Percentiles rank a stretch among this genome's conserved stretches.
phyloP scores from a whole-genome alignment of 2,113 vertebrate genomes.

The Centropus unirufus region DNA sequence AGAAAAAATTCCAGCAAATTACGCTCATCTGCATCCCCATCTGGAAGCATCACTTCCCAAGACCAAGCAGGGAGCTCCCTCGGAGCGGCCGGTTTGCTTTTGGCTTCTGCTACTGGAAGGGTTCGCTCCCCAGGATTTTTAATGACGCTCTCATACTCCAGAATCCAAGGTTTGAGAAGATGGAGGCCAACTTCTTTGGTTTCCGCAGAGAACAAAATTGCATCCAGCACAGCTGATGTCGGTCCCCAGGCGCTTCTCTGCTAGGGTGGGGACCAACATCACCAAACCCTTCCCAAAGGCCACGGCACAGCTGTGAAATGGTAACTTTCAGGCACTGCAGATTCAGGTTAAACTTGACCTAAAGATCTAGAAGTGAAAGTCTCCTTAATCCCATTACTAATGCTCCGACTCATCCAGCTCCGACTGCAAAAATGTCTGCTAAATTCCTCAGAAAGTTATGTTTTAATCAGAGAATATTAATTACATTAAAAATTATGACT shows the following conservation, averaged over 20 bases:
- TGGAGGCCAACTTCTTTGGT: background rate
- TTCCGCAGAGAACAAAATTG: background rate
- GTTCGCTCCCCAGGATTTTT: background rate
- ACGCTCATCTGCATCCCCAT: rapidly evolving
- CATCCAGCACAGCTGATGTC: background rate
- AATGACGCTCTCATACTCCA: background rate
- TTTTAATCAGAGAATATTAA: constrained; percentile 83
- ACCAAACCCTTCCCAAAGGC: constrained; percentile 26
- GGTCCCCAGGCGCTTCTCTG: background rate
- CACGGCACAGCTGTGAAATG: constrained; percentile 34
- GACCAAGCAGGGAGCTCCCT: background rate
- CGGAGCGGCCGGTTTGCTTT: background rate
- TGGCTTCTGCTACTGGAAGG: background rate
- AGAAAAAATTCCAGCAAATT: background rate
- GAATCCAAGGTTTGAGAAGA: background rate
- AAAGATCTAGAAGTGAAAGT: constrained; percentile 12
- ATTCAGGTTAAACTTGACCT: constrained; percentile 15
- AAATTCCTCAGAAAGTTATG: constrained; percentile 58
- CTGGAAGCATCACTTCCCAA: background rate
- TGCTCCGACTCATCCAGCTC: background rate
- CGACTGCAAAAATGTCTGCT: constrained; percentile 25
- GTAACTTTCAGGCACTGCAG: constrained; percentile 1
- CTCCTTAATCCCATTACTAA: constrained; percentile 7
- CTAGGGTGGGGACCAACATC: constrained; percentile 6
- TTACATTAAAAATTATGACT: constrained; percentile 68